Evolutionary conservation across 2,888 invertebrate species (phyloP).

Genomic region (Carterocephalus palaemon): DNA sequence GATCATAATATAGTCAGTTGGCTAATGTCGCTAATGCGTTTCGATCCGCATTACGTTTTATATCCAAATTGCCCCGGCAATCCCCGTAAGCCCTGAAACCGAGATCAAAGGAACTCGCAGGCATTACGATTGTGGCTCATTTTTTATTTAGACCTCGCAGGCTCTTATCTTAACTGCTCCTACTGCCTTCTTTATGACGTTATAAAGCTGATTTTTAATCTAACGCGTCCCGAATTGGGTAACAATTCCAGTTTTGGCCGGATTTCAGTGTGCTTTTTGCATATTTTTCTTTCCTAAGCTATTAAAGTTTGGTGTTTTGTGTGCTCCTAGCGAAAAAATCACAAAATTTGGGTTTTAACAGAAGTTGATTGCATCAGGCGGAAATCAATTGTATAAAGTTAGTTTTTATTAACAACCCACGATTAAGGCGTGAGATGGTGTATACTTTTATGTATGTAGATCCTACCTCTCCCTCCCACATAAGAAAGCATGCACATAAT

Average conservation of each 20-base stretch:
- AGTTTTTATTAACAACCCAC: neutral
- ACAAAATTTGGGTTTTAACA: no score
- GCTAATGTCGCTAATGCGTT: conserved; percentile 71
- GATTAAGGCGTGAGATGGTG: no score
- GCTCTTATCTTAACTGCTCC: conserved; percentile 73
- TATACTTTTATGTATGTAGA: no score
- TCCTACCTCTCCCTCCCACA: no score
- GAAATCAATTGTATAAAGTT: no score
- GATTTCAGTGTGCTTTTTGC: conserved; percentile 31
- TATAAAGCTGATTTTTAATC: conserved; percentile 79
- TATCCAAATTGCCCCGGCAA: conserved; percentile 71
- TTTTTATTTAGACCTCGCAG: conserved; percentile 71
- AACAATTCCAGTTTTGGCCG: conserved; percentile 45
- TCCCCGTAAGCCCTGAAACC: conserved; percentile 74
- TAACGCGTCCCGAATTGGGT: conserved; percentile 60
- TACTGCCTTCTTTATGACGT: conserved; percentile 73
- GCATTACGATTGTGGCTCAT: conserved; percentile 78
- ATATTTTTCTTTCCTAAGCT: neutral
- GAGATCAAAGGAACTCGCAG: conserved; percentile 71
- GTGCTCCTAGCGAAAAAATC: no score
- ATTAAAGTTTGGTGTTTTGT: no score
- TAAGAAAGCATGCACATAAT: no score
- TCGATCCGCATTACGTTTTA: conserved; percentile 68
- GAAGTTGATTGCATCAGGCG: no score
- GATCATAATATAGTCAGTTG: conserved; percentile 54